Conservation (phyloP, 2,113 vertebrate genomes). For the Elephas maximus region DNA sequence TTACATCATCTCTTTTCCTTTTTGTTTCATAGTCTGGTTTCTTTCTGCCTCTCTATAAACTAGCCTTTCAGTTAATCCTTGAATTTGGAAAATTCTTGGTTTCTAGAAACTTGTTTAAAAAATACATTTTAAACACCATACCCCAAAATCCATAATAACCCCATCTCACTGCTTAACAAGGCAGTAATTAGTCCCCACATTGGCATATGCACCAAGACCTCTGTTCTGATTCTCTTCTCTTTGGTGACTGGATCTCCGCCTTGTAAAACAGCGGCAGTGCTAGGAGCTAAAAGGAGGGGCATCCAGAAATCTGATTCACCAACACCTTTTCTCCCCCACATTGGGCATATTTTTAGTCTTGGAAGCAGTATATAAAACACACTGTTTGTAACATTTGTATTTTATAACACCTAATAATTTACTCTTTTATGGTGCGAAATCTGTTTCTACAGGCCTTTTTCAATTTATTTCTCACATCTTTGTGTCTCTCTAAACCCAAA, state of each 20-base stretch:
- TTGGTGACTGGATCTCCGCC: conserved; percentile 31
- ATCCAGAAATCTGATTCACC: conserved; percentile 60
- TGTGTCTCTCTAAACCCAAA: conserved; percentile 61
- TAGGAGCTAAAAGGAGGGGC: not conserved
- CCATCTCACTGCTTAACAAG: conserved; percentile 63
- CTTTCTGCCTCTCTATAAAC: conserved; percentile 18
- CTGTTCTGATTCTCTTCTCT: not conserved
- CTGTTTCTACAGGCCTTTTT: conserved; percentile 61
- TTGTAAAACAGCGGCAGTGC: conserved; percentile 13
- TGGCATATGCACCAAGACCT: not conserved
- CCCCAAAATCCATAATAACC: conserved; percentile 48
- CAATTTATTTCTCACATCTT: conserved; percentile 75
- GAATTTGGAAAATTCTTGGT: conserved; percentile 49
- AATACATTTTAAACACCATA: not conserved
- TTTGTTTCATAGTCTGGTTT: conserved; percentile 4
- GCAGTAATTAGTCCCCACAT: conserved; percentile 28
- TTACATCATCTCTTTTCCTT: not conserved
- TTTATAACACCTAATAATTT: conserved; percentile 86
- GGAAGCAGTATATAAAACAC: conserved; percentile 83
- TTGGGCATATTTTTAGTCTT: conserved; percentile 86
- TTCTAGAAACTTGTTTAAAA: conserved; percentile 63
- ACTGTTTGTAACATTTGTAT: conserved; percentile 80
- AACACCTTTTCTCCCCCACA: conserved; percentile 61
- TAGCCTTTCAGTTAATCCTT: conserved; percentile 24
- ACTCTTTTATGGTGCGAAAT: conserved; percentile 67